Conservation (phyloP, 2,113 vertebrate genomes). For the Cephalopterus ornatus region DNA sequence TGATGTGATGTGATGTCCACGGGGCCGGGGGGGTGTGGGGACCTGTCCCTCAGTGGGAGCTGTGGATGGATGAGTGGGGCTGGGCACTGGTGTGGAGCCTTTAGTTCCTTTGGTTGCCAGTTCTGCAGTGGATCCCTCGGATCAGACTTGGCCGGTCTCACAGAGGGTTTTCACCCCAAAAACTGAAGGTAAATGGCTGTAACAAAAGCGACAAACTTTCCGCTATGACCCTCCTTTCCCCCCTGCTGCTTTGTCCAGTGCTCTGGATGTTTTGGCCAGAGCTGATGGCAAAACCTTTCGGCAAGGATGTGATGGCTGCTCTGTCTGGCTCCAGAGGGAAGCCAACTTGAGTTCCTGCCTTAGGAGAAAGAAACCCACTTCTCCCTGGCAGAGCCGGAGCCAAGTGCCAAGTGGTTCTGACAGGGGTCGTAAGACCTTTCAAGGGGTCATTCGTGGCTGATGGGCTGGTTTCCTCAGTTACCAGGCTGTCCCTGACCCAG, state of each 20-base stretch:
- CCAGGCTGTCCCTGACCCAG: accelerated
- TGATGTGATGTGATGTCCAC: accelerated
- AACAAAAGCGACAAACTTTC: neutral
- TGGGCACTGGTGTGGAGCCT: accelerated
- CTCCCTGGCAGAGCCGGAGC: neutral
- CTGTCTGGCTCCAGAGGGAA: neutral
- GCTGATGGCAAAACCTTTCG: neutral
- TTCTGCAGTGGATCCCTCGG: neutral
- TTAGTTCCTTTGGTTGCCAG: neutral
- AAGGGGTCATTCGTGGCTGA: neutral
- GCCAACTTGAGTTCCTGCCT: accelerated
- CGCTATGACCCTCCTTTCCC: neutral
- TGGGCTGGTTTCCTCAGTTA: accelerated
- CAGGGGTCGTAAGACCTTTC: neutral
- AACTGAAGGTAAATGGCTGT: neutral
- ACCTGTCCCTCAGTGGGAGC: neutral
- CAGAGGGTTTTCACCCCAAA: neutral
- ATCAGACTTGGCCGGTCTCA: neutral
- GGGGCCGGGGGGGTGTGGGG: neutral
- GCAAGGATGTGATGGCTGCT: neutral
- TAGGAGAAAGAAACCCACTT: neutral
- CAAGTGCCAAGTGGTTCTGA: neutral
- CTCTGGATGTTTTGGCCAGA: accelerated
- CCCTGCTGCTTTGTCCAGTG: neutral
- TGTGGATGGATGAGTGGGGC: accelerated